Evolutionary conservation across 2,888 invertebrate species (phyloP).

Genomic region (Steinernema hermaphroditum): DNA sequence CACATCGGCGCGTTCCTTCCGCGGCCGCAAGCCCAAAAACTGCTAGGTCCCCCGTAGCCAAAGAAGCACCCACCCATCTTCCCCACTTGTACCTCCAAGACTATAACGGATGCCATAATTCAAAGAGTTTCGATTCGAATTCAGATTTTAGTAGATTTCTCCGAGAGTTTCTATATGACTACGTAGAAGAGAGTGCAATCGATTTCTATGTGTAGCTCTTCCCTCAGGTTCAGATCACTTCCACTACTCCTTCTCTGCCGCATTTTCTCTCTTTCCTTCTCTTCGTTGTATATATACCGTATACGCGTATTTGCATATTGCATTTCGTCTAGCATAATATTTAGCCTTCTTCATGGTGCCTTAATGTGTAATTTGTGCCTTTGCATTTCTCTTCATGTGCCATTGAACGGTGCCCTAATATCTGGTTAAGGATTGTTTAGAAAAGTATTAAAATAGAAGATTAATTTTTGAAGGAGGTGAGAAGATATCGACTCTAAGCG

Average conservation of each 20-base stretch:
- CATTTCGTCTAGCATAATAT: background rate
- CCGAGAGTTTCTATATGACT: background rate
- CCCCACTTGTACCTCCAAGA: background rate
- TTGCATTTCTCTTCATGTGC: background rate
- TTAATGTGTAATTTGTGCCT: background rate
- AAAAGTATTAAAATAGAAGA: background rate
- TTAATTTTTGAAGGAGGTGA: no score
- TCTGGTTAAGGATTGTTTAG: conserved; percentile 1
- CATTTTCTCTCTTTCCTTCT: background rate
- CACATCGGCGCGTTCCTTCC: background rate
- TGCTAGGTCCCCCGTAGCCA: background rate
- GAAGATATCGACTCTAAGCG: no score
- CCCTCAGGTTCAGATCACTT: conserved; percentile 8
- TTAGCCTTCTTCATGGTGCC: background rate
- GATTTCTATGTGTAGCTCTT: background rate
- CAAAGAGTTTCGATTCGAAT: background rate
- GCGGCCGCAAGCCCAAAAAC: conserved; percentile 5
- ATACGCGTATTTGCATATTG: background rate
- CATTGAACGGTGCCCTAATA: background rate
- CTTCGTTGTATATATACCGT: conserved; percentile 6
- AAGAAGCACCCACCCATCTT: background rate
- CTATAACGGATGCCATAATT: conserved; percentile 16
- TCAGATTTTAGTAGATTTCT: background rate
- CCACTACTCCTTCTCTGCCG: background rate
- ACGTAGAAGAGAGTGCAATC: conserved; percentile 12